phyloP scores from a whole-genome alignment of 2,797 vertebrate species.

The Brotula barbata region DNA sequence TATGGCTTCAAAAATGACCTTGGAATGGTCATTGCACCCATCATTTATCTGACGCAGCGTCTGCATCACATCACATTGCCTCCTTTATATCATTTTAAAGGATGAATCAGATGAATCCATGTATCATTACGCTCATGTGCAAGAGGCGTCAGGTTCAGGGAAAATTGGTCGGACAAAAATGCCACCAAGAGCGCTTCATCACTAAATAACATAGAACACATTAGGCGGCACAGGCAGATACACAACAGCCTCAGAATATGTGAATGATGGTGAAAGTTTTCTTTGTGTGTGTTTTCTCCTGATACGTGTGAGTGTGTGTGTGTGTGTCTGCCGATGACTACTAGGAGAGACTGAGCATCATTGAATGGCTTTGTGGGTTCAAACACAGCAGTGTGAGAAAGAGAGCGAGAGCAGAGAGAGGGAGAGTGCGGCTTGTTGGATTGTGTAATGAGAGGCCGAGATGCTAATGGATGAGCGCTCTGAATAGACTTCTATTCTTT shows the following conservation, averaged over 20 bases:
- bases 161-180: conserved; percentile 9
- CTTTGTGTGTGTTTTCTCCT: not conserved
- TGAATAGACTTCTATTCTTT: conserved; percentile 29
- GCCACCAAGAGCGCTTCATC: not conserved
- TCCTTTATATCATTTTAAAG: too few species aligned
- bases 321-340: not conserved
- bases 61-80: too few species aligned
- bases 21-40: too few species aligned
- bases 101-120: not conserved
- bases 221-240: not conserved
- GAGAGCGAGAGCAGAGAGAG: not conserved
- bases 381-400: conserved; percentile 11
- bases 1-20: too few species aligned
- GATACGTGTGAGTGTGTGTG: not conserved
- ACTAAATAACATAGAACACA: conserved; percentile 3
- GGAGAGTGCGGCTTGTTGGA: conserved; percentile 37
- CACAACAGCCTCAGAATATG: conserved; percentile 1
- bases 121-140: not conserved
- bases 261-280: not conserved
- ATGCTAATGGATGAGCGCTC: conserved; percentile 44
- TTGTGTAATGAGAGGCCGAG: conserved; percentile 18
- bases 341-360: not conserved
- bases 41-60: too few species aligned
- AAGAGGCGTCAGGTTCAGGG: not conserved
- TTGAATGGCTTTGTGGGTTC: conserved; percentile 9